Conservation (phyloP, 1,140 invertebrate genomes). For the Sycobia sp. region DNA sequence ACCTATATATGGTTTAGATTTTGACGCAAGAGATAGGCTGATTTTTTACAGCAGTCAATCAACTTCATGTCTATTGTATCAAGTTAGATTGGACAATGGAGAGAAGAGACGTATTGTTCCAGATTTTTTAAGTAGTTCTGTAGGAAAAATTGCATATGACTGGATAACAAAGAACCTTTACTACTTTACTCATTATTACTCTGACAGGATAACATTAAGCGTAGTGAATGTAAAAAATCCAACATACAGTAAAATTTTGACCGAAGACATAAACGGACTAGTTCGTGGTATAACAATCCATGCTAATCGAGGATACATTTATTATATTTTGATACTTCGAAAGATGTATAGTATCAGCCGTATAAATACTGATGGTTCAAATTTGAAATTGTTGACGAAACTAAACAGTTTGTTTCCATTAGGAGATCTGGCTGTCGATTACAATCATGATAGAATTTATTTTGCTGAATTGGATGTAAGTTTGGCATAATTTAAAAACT, state of each 20-base stretch:
- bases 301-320: constrained; percentile 17
- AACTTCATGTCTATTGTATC: not conserved
- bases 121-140: not conserved
- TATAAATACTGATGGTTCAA: not conserved
- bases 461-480: too few relatives aligned
- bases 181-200: constrained; percentile 15
- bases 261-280: not conserved
- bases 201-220: not conserved
- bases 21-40: not conserved
- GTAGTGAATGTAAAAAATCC: constrained; percentile 7
- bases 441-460: too few relatives aligned
- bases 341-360: not conserved
- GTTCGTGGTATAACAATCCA: not conserved
- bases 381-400: too few relatives aligned
- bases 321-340: not conserved
- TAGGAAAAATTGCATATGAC: not conserved
- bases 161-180: constrained; percentile 25
- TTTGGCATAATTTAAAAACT: too few relatives aligned
- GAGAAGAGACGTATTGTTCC: not conserved
- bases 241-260: constrained; percentile 16
- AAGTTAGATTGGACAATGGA: not conserved
- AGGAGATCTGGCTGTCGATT: not conserved
- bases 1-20: not conserved
- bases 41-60: not conserved
- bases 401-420: too few relatives aligned